Evolutionary conservation across 2,888 invertebrate genomes (phyloP), one percentile per base, ranked within the genome.

Genomic region (Campaea margaritaria): DNA sequence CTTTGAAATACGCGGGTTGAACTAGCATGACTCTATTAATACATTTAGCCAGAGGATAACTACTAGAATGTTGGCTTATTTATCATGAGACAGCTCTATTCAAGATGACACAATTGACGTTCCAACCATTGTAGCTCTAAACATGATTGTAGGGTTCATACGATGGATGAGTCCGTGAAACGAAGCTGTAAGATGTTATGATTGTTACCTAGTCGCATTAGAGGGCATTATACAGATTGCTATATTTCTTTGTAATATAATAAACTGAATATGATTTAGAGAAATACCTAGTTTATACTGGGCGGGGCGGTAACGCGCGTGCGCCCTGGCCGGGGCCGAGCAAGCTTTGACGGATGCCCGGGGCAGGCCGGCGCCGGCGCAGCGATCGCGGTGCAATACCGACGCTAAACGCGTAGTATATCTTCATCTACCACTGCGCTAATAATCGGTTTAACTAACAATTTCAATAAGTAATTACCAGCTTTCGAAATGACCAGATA

Each of bases 401-500:
- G 73, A 68, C 69, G 68, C 72, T 78, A 76, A 76, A 76, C 72
- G 70, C 70, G 69, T 64, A 76, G 77, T 79, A 79, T 72, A 76
- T 31, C 31, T 31, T 31, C 9, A 31, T 31, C 75, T 78, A 79
- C 81, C 77, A 81, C 81, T 76, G 70, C 71, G 70, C 75, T 87
- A 86, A 86, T 87, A 82, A 85, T 77, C 75, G 79, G 82, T 79
- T 83, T 73, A 77, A 73, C 77, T 82, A 73, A 83, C 76, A 75
- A 82, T 86, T 86, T 83, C 78, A 82, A 85, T 81, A 76, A 79
- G 81, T 86, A 86, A 85, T 83, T 82, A 79, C 76, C 69, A 70
- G 73, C 73, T 82, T 78, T 80, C 75, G 73, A 72, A 80, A 79
- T 73, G 73, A 76, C 74, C 75, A 74, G 74, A 75, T 73, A 73